These are phyloP conservation scores for Cylloceria caligata DNA, from an alignment of 2,888 invertebrate species.

Conservation along the genomic window DNA sequence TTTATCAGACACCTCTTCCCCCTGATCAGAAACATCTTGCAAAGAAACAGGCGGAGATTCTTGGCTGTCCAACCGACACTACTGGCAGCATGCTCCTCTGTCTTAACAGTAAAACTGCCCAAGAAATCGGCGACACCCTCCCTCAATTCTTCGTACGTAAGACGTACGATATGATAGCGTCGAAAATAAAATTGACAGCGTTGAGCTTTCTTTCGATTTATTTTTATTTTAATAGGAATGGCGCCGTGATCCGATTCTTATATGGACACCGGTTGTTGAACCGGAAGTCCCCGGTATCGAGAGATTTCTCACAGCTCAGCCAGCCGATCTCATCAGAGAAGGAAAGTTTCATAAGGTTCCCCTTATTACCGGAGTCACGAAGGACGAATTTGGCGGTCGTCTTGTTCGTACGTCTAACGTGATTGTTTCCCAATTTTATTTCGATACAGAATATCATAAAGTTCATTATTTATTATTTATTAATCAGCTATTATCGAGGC, in stretches of 20 bases:
- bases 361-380: slow-evolving; percentile 88
- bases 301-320: slow-evolving; percentile 88
- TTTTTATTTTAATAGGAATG: slow-evolving; percentile 18
- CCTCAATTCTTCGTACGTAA: slow-evolving; percentile 66
- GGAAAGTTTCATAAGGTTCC: slow-evolving; percentile 88
- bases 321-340: slow-evolving; percentile 86
- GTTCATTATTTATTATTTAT: neutral
- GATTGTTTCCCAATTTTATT: neutral
- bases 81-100: slow-evolving; percentile 87
- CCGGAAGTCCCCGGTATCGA: slow-evolving; percentile 88
- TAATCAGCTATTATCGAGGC: neutral
- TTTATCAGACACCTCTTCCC: slow-evolving; percentile 86
- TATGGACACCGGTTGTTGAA: slow-evolving; percentile 87
- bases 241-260: neutral
- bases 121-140: slow-evolving; percentile 68
- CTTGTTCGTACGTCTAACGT: slow-evolving; percentile 86
- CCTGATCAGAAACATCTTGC: slow-evolving; percentile 86
- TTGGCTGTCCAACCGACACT: slow-evolving; percentile 87
- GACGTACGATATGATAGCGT: neutral
- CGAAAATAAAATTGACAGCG: neutral
- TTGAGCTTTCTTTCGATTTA: neutral
- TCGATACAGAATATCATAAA: neutral
- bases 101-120: slow-evolving; percentile 85
- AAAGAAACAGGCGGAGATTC: slow-evolving; percentile 87
- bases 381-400: slow-evolving; percentile 88